Conservation (phyloP, 2,113 vertebrate genomes). For the human (Homo sapiens) region DNA sequence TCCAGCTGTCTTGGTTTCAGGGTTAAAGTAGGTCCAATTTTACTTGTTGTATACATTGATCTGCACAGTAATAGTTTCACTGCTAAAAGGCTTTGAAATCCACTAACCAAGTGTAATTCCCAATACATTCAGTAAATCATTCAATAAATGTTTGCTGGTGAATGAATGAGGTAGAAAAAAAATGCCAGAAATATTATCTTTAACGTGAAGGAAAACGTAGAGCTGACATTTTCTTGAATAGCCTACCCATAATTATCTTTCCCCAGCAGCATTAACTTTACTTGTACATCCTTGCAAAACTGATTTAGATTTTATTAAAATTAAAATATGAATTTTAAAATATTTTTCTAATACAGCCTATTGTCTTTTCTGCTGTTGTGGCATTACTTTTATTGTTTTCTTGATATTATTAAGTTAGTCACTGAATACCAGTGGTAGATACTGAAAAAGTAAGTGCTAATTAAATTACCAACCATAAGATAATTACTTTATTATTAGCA, state of each 20-base stretch:
- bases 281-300: constrained; percentile 32
- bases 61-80: background rate
- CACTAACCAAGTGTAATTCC: background rate
- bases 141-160: constrained; percentile 4
- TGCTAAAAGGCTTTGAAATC: constrained; percentile 27
- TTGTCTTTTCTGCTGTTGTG: constrained; percentile 32
- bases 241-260: constrained; percentile 5
- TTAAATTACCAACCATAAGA: constrained; percentile 44
- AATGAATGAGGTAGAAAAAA: background rate
- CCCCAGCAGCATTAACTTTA: constrained; percentile 2
- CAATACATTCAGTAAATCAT: background rate
- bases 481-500: constrained; percentile 56
- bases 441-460: constrained; percentile 24
- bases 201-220: background rate
- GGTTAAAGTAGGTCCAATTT: background rate
- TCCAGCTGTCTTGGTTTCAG: background rate
- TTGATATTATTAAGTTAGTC: constrained; percentile 37
- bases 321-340: constrained; percentile 26
- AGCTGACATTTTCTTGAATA: constrained; percentile 32
- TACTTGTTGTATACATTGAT: background rate
- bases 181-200: background rate
- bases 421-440: background rate
- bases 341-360: constrained; percentile 30
- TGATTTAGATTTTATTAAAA: constrained; percentile 57
- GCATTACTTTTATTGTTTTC: constrained; percentile 34